Conservation (phyloP, 2,113 vertebrate species). For the Notarius lentiginosus region DNA sequence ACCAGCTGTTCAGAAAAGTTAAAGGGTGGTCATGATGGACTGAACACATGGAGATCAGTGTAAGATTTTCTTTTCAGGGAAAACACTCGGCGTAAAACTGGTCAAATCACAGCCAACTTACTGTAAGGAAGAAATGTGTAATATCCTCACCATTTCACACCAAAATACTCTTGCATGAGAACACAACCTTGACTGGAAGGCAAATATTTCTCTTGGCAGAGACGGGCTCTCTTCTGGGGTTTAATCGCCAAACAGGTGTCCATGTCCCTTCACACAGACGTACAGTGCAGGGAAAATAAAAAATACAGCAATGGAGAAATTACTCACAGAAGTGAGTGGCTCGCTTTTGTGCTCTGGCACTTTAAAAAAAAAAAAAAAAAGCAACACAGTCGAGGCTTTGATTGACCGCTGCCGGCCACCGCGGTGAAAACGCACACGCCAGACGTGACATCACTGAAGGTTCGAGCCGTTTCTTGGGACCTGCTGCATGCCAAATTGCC, state of each 20-base stretch:
- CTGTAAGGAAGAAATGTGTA: conserved; percentile 42
- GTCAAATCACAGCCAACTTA: conserved; percentile 32
- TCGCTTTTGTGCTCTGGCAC: conserved; percentile 33
- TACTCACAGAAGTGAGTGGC: conserved; percentile 35
- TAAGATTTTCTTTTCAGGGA: not conserved
- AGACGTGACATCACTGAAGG: conserved; percentile 51
- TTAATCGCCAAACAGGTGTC: conserved; percentile 52
- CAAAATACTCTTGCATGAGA: conserved; percentile 36
- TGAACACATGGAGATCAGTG: not conserved
- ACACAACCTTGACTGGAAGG: conserved; percentile 45
- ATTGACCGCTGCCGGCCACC: conserved; percentile 37
- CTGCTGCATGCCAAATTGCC: conserved; percentile 37
- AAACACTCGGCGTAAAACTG: not conserved
- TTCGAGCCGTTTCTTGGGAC: conserved; percentile 35
- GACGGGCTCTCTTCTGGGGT: conserved; percentile 39
- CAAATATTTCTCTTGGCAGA: conserved; percentile 55
- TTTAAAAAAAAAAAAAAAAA: conserved; percentile 46
- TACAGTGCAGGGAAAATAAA: not conserved
- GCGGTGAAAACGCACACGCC: conserved; percentile 35
- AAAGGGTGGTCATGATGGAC: not conserved
- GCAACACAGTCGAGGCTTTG: conserved; percentile 42
- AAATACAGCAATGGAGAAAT: conserved; percentile 21
- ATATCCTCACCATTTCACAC: conserved; percentile 44
- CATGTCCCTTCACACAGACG: conserved; percentile 35
- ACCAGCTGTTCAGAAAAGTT: not conserved